Evolutionary conservation across 1,140 invertebrate genomes (phyloP).

Genomic region (Leptestheria dahalacensis): DNA sequence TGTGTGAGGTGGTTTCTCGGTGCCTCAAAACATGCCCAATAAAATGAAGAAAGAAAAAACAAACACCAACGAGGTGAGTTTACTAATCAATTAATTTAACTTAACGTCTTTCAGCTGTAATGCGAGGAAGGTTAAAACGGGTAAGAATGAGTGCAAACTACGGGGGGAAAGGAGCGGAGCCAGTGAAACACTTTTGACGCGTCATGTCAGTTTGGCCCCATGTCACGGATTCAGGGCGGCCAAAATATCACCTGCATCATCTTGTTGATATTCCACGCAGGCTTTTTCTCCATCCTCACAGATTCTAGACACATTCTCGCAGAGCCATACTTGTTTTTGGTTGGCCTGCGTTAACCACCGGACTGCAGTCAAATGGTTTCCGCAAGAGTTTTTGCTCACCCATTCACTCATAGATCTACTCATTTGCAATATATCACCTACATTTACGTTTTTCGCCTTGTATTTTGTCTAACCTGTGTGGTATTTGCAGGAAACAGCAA

Average conservation of each 20-base stretch:
- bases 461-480: not conserved
- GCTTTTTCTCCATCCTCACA: too few species aligned
- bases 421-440: too few species aligned
- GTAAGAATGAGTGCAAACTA: not conserved
- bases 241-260: conserved; percentile 11
- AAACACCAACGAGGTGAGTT: not conserved
- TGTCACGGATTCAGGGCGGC: not conserved
- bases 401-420: too few species aligned
- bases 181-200: not conserved
- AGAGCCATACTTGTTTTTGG: too few species aligned
- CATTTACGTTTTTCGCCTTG: not conserved
- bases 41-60: conserved; percentile 7
- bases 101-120: too few species aligned
- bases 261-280: too few species aligned
- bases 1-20: conserved; percentile 4
- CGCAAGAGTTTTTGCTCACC: too few species aligned
- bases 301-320: too few species aligned
- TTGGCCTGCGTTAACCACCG: not conserved
- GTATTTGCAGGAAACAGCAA: conserved; percentile 32
- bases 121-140: too few species aligned
- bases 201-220: conserved; percentile 6
- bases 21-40: conserved; percentile 10
- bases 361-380: not conserved
- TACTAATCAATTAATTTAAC: not conserved
- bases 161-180: not conserved